Conservation (phyloP, 1,140 invertebrate species). For the Diabrotica undecimpunctata region DNA sequence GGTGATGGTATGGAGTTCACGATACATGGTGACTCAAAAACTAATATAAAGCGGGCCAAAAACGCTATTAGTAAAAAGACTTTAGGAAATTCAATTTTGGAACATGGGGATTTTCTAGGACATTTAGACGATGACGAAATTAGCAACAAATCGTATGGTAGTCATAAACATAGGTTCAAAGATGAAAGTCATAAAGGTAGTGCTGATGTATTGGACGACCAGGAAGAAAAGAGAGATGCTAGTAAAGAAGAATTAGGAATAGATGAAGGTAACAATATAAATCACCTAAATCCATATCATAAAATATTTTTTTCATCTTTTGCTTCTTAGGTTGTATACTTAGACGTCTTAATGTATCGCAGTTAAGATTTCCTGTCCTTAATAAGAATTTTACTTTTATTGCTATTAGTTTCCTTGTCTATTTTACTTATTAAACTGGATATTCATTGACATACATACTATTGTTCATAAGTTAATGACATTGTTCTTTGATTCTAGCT, state of each 20-base stretch:
- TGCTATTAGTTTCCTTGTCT: too few species aligned
- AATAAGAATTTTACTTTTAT: too few species aligned
- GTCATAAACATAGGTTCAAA: constrained; percentile 85
- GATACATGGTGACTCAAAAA: constrained; percentile 64
- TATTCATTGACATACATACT: too few species aligned
- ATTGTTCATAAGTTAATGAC: too few species aligned
- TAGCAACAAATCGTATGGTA: constrained; percentile 89
- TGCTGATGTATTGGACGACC: constrained; percentile 73
- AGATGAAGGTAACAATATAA: constrained; percentile 55
- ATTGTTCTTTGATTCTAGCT: too few species aligned
- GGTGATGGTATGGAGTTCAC: constrained; percentile 89
- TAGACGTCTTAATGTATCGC: too few species aligned
- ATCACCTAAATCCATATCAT: background rate
- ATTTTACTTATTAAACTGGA: too few species aligned
- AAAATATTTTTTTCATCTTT: background rate
- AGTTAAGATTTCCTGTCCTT: too few species aligned
- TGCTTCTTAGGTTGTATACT: too few species aligned
- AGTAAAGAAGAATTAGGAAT: constrained; percentile 86
- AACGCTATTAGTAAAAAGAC: constrained; percentile 44
- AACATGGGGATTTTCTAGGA: constrained; percentile 43
- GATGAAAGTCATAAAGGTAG: constrained; percentile 86
- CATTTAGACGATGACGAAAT: constrained; percentile 63
- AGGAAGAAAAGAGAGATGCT: constrained; percentile 84
- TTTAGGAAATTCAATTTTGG: constrained; percentile 47
- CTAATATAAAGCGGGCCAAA: constrained; percentile 43